Evolutionary conservation across 2,888 invertebrate genomes (phyloP).

Genomic region (Perizoma affinitatum): DNA sequence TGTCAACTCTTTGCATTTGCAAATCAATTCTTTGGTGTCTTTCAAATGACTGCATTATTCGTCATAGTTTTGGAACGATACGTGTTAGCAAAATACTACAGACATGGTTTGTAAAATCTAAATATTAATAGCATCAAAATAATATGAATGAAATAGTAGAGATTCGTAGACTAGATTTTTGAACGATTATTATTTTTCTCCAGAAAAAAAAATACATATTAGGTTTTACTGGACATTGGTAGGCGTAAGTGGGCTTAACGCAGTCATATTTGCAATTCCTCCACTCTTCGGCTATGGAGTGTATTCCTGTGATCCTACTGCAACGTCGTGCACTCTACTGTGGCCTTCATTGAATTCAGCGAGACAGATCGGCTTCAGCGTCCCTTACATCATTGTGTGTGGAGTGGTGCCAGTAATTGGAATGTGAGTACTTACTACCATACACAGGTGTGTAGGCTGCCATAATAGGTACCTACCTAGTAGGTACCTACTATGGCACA

Average conservation of each 20-base stretch:
- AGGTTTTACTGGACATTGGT: constrained; percentile 73
- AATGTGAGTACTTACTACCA: constrained; percentile 62
- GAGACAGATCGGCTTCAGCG: constrained; percentile 71
- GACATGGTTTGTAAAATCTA: constrained; percentile 65
- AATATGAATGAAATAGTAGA: neutral
- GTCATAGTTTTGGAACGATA: constrained; percentile 80
- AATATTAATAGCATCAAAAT: no score
- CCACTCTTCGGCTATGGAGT: constrained; percentile 79
- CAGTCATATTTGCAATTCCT: constrained; percentile 72
- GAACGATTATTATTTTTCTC: constrained; percentile 34
- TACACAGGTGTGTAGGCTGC: no score
- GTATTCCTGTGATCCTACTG: constrained; percentile 79
- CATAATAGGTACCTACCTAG: no score
- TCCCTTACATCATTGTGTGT: constrained; percentile 72
- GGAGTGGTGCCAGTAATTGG: constrained; percentile 71
- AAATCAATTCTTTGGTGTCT: constrained; percentile 81
- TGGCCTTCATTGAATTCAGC: constrained; percentile 72
- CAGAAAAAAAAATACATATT: constrained; percentile 72
- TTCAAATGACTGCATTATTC: constrained; percentile 79
- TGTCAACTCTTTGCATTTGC: constrained; percentile 83
- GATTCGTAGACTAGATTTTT: constrained; percentile 8
- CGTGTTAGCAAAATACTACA: constrained; percentile 72
- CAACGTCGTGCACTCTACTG: constrained; percentile 73
- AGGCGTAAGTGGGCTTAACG: constrained; percentile 70
- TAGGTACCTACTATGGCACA: no score